Evolutionary conservation across 2,888 invertebrate genomes (phyloP).

Genomic region (Dorcus parallelipipedus): DNA sequence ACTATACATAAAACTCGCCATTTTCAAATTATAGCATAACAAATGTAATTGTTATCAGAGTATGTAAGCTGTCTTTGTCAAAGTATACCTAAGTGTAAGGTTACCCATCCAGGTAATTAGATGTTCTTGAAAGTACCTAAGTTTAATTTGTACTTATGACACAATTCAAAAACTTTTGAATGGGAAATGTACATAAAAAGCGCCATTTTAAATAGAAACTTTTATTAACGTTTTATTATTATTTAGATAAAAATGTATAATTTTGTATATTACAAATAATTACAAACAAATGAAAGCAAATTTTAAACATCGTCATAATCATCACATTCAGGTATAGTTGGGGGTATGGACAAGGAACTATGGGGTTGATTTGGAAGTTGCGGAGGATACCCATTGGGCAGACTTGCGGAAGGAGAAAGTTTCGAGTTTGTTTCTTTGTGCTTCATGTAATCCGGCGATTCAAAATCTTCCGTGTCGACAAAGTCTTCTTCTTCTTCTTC

Average conservation of each 20-base stretch:
- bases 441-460: constrained; percentile 2
- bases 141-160: no score
- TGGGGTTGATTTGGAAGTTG: constrained; percentile 8
- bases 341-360: constrained; percentile 39
- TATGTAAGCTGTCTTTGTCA: no score
- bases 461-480: constrained; percentile 35
- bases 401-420: constrained; percentile 4
- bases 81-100: no score
- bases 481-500: constrained; percentile 35
- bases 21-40: no score
- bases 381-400: constrained; percentile 7
- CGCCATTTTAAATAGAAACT: constrained; percentile 8
- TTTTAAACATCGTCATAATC: constrained; percentile 31
- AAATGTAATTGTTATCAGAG: no score
- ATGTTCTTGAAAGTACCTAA: no score
- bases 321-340: constrained; percentile 46
- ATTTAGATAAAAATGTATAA: constrained; percentile 11
- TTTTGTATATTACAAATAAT: constrained; percentile 16
- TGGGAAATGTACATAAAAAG: no score
- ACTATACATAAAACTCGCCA: no score
- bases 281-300: constrained; percentile 9
- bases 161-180: no score
- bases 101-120: no score
- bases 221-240: constrained; percentile 8
- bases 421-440: not conserved